Evolutionary conservation across 2,113 vertebrate genomes (phyloP).

Genomic region (Burhinus bistriatus): DNA sequence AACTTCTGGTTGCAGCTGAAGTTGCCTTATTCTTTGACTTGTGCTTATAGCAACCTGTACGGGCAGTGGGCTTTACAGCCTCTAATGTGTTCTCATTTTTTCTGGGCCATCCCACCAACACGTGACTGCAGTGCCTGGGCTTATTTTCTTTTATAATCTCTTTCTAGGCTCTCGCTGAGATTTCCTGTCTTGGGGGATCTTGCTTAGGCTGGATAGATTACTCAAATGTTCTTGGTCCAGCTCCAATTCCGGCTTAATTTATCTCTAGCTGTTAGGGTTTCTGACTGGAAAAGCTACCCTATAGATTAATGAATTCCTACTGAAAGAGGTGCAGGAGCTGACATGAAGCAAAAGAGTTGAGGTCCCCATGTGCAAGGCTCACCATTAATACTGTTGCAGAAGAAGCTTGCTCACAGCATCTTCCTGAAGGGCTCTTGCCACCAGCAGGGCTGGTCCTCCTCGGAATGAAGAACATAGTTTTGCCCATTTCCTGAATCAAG

Average conservation of each 20-base stretch:
- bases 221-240: background rate
- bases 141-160: background rate
- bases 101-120: background rate
- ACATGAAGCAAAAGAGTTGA: background rate
- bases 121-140: background rate
- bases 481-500: background rate
- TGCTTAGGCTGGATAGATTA: background rate
- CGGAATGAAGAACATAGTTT: background rate
- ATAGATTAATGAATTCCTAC: background rate
- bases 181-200: conserved; percentile 4
- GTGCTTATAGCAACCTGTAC: background rate
- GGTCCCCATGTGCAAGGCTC: background rate
- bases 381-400: background rate
- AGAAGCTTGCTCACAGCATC: background rate
- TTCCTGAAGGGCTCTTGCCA: background rate
- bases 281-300: background rate
- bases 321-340: background rate
- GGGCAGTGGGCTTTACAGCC: background rate
- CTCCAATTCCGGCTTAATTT: background rate
- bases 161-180: background rate
- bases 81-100: background rate
- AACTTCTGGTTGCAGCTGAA: background rate
- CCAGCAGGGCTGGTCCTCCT: background rate
- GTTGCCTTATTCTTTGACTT: background rate
- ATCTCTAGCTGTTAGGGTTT: background rate